These are phyloP conservation scores for Acrocyrtus sp. DNA, from an alignment of 2,888 invertebrate species.

Conservation along the genomic window DNA sequence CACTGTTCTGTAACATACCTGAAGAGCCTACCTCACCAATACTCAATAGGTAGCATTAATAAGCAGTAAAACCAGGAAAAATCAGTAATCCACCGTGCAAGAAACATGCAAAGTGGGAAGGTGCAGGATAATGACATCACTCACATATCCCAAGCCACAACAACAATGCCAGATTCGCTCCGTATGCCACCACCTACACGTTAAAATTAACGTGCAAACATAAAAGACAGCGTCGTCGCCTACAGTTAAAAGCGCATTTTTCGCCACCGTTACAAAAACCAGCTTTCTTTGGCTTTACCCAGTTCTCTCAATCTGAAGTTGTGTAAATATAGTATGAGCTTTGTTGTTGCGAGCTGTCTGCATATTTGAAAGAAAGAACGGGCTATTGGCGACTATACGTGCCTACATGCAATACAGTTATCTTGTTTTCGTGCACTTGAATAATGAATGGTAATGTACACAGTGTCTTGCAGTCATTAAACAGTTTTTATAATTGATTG, in stretches of 20 bases:
- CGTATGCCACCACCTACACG: too few species aligned
- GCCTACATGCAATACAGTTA: conserved; percentile 2
- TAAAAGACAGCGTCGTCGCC: neutral
- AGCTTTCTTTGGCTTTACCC: conserved; percentile 31
- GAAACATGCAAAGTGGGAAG: conserved; percentile 23
- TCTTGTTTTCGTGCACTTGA: conserved; percentile 10
- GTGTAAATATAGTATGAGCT: conserved; percentile 7
- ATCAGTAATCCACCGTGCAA: too few species aligned
- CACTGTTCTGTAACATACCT: too few species aligned
- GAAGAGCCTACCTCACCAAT: too few species aligned
- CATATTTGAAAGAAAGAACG: neutral
- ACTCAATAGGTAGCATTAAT: too few species aligned
- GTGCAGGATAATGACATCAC: conserved; percentile 40
- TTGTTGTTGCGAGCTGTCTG: neutral
- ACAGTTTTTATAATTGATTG: conserved; percentile 23
- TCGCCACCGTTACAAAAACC: conserved; percentile 41
- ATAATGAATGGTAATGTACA: conserved; percentile 13
- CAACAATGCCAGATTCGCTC: too few species aligned
- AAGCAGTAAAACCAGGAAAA: conserved; percentile 27
- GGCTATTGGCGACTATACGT: neutral
- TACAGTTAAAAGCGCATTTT: conserved; percentile 1
- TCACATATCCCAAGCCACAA: conserved; percentile 9
- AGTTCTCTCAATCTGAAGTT: neutral
- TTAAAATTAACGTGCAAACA: too few species aligned
- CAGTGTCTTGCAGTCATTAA: conserved; percentile 12